Evolutionary conservation across 2,113 vertebrate species (phyloP).

Genomic region (Labeo rohita): DNA sequence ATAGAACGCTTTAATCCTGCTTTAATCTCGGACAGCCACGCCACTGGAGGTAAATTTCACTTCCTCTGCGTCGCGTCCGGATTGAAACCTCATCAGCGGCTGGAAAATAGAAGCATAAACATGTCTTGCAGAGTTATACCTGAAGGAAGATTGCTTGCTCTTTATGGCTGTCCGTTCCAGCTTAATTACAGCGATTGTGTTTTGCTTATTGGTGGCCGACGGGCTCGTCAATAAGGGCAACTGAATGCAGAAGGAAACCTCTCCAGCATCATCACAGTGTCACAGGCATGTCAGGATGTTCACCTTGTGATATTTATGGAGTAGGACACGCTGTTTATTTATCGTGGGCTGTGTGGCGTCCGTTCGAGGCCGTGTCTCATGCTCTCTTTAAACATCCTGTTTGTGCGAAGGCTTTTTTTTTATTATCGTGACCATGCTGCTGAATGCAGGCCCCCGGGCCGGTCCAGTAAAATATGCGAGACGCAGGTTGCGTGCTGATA

Average conservation of each 20-base stretch:
- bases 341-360: conserved; percentile 55
- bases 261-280: conserved; percentile 13
- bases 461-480: conserved; percentile 71
- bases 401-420: conserved; percentile 62
- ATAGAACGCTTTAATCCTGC: conserved; percentile 62
- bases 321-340: conserved; percentile 63
- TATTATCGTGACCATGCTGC: conserved; percentile 59
- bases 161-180: conserved; percentile 61
- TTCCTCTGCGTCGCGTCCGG: conserved; percentile 41
- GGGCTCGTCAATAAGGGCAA: not conserved
- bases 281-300: conserved; percentile 62
- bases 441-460: conserved; percentile 62
- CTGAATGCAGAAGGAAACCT: conserved; percentile 47
- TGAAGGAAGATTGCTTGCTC: conserved; percentile 54
- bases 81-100: conserved; percentile 54
- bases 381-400: conserved; percentile 71
- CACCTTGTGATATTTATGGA: conserved; percentile 68
- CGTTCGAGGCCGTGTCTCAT: conserved; percentile 53
- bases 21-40: conserved; percentile 51
- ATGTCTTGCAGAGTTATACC: conserved; percentile 60
- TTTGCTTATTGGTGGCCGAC: not conserved
- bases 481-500: conserved; percentile 73
- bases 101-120: conserved; percentile 58
- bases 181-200: conserved; percentile 63
- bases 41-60: conserved; percentile 63